Conservation (phyloP, 2,113 vertebrate genomes). For the Isichthys henryi region DNA sequence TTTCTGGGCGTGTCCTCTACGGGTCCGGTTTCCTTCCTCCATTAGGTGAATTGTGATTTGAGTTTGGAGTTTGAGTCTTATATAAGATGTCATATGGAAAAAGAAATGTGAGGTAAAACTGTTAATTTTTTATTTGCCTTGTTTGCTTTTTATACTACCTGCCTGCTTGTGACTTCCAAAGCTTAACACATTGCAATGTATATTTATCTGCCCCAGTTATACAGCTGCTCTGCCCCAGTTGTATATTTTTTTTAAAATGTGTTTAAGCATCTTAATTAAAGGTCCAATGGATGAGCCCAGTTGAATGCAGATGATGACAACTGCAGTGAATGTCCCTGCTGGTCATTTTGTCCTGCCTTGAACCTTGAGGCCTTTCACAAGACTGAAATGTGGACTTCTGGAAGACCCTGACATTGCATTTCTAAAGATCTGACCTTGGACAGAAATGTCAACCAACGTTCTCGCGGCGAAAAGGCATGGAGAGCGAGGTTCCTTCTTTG, state of each 20-base stretch:
- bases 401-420: background rate
- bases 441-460: background rate
- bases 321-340: background rate
- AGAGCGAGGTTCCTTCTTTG: background rate
- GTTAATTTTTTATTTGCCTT: background rate
- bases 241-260: background rate
- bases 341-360: background rate
- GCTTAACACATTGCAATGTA: background rate
- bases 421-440: background rate
- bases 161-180: background rate
- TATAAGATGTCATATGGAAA: background rate
- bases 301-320: background rate
- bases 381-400: background rate
- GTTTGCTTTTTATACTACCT: background rate
- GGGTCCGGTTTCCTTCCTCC: background rate
- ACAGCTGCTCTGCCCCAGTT: background rate
- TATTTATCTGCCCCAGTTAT: constrained; percentile 4
- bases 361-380: background rate
- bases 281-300: background rate
- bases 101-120: background rate
- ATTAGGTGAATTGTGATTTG: background rate
- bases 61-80: background rate
- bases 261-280: background rate
- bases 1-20: background rate
- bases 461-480: background rate